Percentiles rank a stretch among this genome's conserved stretches.
Evolutionary conservation across 2,113 vertebrate genomes (phyloP).

Genomic region (Puntigrus tetrazona): DNA sequence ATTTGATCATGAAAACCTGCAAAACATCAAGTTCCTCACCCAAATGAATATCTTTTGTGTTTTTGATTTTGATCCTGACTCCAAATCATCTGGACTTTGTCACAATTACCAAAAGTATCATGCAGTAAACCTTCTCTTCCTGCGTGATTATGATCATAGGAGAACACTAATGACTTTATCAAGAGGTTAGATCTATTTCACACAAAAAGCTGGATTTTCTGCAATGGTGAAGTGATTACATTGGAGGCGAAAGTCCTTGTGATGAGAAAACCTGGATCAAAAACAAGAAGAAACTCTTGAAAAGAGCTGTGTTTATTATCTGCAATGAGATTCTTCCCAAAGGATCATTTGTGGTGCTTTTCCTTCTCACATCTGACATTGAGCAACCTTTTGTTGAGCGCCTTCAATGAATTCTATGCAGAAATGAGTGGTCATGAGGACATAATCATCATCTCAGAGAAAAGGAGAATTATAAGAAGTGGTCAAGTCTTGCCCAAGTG

Average conservation of each 20-base stretch:
- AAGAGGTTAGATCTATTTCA: conserved; percentile 73
- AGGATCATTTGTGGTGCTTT: conserved; percentile 76
- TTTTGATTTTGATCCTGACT: conserved; percentile 84
- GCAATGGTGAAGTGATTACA: conserved; percentile 79
- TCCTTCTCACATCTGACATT: conserved; percentile 75
- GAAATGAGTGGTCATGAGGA: conserved; percentile 81
- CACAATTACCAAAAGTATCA: conserved; percentile 72
- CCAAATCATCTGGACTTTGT: conserved; percentile 76
- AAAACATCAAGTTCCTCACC: conserved; percentile 72
- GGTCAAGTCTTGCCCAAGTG: conserved; percentile 71
- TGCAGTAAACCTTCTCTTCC: conserved; percentile 70
- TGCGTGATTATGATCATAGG: conserved; percentile 72
- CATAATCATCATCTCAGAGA: conserved; percentile 78
- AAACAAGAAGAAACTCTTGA: conserved; percentile 73
- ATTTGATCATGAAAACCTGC: conserved; percentile 70
- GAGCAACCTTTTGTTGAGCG: conserved; percentile 77
- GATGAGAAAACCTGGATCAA: conserved; percentile 81
- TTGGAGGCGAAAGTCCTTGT: conserved; percentile 69
- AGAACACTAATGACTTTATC: conserved; percentile 60
- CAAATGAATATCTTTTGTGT: conserved; percentile 80
- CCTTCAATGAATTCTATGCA: conserved; percentile 80
- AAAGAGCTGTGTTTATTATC: conserved; percentile 76
- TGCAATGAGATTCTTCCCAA: conserved; percentile 78
- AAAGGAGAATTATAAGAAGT: conserved; percentile 70
- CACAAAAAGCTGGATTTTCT: conserved; percentile 85